Base-by-base conservation (phyloP, 2,113 vertebrate genomes). In the Rhizomys pruinosus region DNA sequence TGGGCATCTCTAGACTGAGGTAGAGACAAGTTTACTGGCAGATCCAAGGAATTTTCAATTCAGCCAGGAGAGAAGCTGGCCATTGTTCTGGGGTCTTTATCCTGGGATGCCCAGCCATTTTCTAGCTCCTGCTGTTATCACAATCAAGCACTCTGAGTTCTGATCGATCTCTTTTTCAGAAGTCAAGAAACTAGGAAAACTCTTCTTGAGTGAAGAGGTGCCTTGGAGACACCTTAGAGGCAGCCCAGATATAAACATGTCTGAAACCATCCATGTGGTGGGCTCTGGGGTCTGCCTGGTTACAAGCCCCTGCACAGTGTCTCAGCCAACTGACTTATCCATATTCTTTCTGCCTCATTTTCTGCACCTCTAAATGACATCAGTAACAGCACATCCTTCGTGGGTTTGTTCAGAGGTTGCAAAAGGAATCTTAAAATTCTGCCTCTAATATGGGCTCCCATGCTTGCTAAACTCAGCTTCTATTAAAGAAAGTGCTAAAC, bases 251-350 rank as follows among this genome's bases (percentile, higher is more conserved):
- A n/a, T n/a, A n/a, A n/a, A n/a, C n/a, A n/a, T n/a, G n/a, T n/a
- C n/a, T n/a, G n/a, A n/a, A n/a, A n/a, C n/a, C n/a, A 34, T 42
- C 25, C 44, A 72, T 37, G n/a, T 52, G 7, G 2, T 19, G 13
- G 25, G 11, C 52, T 32, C n/a, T 0, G 2, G 72, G 32, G 22
- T 37, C n/a, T 32, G 23, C 15, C 11, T 6, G 19, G 8, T n/a
- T 2, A 10, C 17, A 44, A 22, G 15, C 25, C 37, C 37, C 10
- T 0, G 11, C 5, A 3, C 37, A 25, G 27, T 77, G 44, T 19
- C 81, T 52, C 5, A 29, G 25, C 64, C 44, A 37, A 52, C 17
- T 25, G 25, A 72, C 5, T 20, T 64, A 16, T 1, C 6, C 6
- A 4, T 17, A 8, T 52, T 22, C 59, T 32, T 37, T 42, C 32